These are phyloP conservation scores for Campoletis raptor DNA, from an alignment of 2,888 invertebrate species.

Conservation along the genomic window DNA sequence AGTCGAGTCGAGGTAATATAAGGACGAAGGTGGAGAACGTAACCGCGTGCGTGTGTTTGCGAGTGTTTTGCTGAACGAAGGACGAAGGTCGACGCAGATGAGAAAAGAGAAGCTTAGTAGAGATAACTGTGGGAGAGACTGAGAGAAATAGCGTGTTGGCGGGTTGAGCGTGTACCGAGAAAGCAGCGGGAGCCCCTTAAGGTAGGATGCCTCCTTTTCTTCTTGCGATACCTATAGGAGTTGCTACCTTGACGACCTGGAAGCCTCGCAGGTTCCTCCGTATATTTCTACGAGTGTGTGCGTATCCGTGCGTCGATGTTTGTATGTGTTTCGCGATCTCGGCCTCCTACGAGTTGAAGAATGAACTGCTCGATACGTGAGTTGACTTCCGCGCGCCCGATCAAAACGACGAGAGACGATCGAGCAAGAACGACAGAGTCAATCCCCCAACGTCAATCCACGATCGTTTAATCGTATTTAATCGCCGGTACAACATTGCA, in stretches of 20 bases:
- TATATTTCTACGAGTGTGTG: not conserved
- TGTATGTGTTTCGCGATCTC: slow-evolving; percentile 49
- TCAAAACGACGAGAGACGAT: slow-evolving; percentile 52
- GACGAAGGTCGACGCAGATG: slow-evolving; percentile 57
- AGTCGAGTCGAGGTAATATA: slow-evolving; percentile 46
- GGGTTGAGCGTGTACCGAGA: slow-evolving; percentile 72
- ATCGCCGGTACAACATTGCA: slow-evolving; percentile 57
- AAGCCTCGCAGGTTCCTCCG: slow-evolving; percentile 35
- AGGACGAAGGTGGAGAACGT: slow-evolving; percentile 56
- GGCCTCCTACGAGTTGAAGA: slow-evolving; percentile 75
- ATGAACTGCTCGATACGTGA: slow-evolving; percentile 78
- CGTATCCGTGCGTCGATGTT: too few relatives aligned
- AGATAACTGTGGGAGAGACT: slow-evolving; percentile 48
- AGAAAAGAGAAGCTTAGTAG: slow-evolving; percentile 48
- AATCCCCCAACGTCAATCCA: slow-evolving; percentile 62
- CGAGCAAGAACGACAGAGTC: slow-evolving; percentile 52
- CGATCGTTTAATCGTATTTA: slow-evolving; percentile 67
- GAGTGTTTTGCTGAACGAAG: slow-evolving; percentile 47
- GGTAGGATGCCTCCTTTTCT: slow-evolving; percentile 74
- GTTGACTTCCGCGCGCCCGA: slow-evolving; percentile 72
- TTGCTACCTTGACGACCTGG: slow-evolving; percentile 59
- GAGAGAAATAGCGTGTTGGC: slow-evolving; percentile 71
- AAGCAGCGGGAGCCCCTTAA: slow-evolving; percentile 77
- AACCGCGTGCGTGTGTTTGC: slow-evolving; percentile 43
- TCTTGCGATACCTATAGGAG: slow-evolving; percentile 63